Conservation (phyloP, 2,113 vertebrate genomes). For the Oreochromis aureus region DNA sequence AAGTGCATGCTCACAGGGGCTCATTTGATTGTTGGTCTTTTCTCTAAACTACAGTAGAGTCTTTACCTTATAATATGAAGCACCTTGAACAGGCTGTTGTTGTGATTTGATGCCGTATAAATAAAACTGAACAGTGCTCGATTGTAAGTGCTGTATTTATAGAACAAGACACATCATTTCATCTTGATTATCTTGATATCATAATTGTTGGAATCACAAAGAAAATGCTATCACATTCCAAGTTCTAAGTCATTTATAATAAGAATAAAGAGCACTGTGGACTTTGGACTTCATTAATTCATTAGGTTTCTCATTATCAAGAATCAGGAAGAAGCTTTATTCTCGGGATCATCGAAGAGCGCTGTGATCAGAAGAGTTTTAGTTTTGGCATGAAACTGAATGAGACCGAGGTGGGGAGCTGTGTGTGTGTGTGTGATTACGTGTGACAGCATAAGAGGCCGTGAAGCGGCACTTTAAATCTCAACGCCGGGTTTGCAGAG, state of each 20-base stretch:
- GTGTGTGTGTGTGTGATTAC: neutral
- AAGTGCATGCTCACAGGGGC: neutral
- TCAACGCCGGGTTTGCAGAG: neutral
- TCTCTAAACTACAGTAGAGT: neutral
- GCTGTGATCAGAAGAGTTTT: neutral
- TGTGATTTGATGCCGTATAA: accelerated
- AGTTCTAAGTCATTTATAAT: neutral
- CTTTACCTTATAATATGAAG: neutral
- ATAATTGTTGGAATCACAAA: neutral
- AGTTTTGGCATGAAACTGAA: neutral
- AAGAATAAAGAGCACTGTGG: neutral
- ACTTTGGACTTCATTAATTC: neutral
- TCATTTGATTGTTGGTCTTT: neutral
- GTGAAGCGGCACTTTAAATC: slow-evolving; percentile 37
- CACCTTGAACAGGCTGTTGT: neutral
- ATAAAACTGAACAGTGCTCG: neutral
- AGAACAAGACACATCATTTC: neutral
- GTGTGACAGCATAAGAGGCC: slow-evolving; percentile 23
- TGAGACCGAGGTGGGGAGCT: neutral
- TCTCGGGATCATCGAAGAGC: neutral
- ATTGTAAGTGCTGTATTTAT: neutral
- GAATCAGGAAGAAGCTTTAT: neutral
- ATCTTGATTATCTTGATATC: neutral
- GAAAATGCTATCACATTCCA: neutral
- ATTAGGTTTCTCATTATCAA: neutral